A percentile compares a stretch with the other conserved stretches of the same genome.
Conservation (phyloP, 2,113 vertebrate genomes). For the Macheiramphus alcinus region DNA sequence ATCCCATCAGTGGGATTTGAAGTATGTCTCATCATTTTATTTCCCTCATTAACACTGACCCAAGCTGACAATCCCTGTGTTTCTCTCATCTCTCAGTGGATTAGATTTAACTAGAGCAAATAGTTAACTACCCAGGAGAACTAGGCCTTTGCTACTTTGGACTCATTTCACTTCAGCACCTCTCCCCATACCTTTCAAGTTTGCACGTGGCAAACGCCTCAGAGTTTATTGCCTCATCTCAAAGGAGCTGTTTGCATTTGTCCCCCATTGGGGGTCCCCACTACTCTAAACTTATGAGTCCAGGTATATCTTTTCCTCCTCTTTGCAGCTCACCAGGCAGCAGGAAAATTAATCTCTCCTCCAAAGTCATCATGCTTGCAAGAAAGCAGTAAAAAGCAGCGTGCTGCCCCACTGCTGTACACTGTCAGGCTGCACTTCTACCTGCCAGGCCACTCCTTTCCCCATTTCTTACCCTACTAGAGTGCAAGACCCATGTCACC, state of each 20-base stretch:
- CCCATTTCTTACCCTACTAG: background rate
- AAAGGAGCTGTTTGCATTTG: background rate
- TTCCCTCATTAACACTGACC: conserved; percentile 27
- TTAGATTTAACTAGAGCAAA: conserved; percentile 4
- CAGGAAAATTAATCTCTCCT: background rate
- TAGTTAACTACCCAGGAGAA: background rate
- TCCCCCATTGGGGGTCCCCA: background rate
- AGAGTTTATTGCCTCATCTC: background rate
- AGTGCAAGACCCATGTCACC: rapidly evolving
- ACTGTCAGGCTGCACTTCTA: background rate
- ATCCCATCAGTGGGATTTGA: conserved; percentile 13
- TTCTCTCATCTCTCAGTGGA: background rate
- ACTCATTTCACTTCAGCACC: background rate
- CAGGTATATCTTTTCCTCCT: background rate
- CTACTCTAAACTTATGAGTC: background rate
- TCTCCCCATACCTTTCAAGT: background rate
- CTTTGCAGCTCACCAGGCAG: background rate
- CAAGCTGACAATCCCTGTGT: background rate
- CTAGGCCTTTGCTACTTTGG: background rate
- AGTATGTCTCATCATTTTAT: background rate
- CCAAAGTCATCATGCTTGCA: background rate
- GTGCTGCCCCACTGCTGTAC: background rate
- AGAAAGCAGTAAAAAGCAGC: background rate
- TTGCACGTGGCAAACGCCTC: background rate
- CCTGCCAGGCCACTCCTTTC: background rate